A percentile compares a stretch with the other conserved stretches of the same genome.
phyloP scores from a whole-genome alignment of 2,113 vertebrate species.

The Brienomyrus longianalis region DNA sequence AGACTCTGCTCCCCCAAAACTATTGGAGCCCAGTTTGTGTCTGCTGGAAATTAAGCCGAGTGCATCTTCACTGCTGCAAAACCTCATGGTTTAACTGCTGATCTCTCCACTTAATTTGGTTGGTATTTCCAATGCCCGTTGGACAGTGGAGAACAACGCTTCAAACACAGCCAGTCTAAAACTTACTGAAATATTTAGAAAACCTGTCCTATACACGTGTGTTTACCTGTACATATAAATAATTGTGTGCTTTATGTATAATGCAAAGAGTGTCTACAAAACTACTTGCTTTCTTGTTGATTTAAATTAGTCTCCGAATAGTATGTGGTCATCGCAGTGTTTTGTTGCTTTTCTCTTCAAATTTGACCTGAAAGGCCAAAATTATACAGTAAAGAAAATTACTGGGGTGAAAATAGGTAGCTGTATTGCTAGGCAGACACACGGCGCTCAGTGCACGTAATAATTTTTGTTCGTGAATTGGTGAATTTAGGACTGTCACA shows the following conservation, averaged over 20 bases:
- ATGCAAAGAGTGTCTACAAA: background rate
- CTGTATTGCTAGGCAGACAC: background rate
- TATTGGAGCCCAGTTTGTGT: slow-evolving; percentile 39
- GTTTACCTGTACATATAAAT: background rate
- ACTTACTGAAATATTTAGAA: slow-evolving; percentile 26
- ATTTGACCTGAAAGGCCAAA: background rate
- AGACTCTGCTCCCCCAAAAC: slow-evolving; percentile 36
- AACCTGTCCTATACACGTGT: background rate
- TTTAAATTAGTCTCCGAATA: background rate
- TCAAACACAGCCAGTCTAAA: slow-evolving; percentile 19
- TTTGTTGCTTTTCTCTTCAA: background rate
- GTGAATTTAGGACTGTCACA: background rate
- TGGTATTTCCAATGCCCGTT: background rate
- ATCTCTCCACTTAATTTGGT: slow-evolving; percentile 11
- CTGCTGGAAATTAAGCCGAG: too few relatives aligned
- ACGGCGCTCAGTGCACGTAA: background rate
- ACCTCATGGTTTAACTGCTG: slow-evolving; percentile 20
- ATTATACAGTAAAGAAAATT: background rate
- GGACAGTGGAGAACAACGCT: background rate
- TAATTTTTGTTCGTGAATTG: background rate
- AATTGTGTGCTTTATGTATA: background rate
- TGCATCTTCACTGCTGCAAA: background rate
- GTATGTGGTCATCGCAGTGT: background rate
- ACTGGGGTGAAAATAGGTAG: background rate
- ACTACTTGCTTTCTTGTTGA: background rate